These are phyloP conservation scores for Machimus atricapillus DNA, from an alignment of 2,888 invertebrate species.

Conservation along the genomic window DNA sequence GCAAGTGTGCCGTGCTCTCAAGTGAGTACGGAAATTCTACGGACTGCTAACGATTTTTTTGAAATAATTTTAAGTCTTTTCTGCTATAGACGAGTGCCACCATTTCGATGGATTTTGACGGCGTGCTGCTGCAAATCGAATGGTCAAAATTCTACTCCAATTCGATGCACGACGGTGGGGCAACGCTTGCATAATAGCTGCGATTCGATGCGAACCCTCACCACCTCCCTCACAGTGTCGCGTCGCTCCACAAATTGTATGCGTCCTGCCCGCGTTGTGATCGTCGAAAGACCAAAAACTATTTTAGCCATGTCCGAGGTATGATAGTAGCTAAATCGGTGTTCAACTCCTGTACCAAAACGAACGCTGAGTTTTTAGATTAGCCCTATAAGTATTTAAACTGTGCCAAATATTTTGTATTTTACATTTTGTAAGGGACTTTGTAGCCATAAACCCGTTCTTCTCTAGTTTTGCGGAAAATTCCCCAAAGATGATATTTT, in stretches of 20 bases:
- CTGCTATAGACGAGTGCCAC: constrained; percentile 65
- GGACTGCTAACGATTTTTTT: background rate
- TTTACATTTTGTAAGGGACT: background rate
- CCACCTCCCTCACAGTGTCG: constrained; percentile 60
- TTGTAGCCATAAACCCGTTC: background rate
- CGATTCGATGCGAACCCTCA: constrained; percentile 61
- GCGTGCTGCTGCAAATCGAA: constrained; percentile 64
- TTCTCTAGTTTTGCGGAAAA: background rate
- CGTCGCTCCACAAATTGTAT: constrained; percentile 58
- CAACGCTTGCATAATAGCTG: constrained; percentile 61
- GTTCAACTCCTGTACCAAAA: background rate
- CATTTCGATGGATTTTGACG: constrained; percentile 70
- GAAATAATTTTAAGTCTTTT: background rate
- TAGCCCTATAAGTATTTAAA: constrained; percentile 26
- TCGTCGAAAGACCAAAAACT: constrained; percentile 57
- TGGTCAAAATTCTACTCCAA: constrained; percentile 55
- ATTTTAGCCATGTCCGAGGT: constrained; percentile 60
- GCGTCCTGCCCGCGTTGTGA: constrained; percentile 56
- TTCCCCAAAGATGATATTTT: background rate
- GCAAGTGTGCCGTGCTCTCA: constrained; percentile 81
- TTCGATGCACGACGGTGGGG: constrained; percentile 59
- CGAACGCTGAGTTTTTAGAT: background rate
- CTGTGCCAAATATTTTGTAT: constrained; percentile 33
- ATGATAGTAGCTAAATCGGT: constrained; percentile 54
- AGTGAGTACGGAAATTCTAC: constrained; percentile 66